Conservation (phyloP, 2,113 vertebrate species). For the Neolamprologus modestus region DNA sequence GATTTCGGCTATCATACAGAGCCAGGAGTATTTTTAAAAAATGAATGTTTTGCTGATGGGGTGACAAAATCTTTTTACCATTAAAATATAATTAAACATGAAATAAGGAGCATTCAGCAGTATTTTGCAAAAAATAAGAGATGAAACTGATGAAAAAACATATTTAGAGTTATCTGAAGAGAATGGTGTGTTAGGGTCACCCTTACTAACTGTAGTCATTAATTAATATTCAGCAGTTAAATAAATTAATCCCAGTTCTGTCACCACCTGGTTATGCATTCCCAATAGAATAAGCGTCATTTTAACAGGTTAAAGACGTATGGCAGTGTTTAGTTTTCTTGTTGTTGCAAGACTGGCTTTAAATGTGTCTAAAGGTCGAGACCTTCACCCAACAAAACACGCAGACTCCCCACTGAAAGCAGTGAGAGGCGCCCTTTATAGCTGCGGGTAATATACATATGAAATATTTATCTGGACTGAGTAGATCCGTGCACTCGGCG, state of each 20-base stretch:
- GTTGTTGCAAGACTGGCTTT: neutral
- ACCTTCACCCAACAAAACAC: neutral
- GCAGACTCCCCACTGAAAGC: neutral
- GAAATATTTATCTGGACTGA: slow-evolving; percentile 49
- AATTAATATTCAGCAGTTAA: neutral
- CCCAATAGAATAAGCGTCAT: neutral
- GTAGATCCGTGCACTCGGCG: slow-evolving; percentile 4
- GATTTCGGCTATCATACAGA: fast-evolving
- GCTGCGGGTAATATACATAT: neutral
- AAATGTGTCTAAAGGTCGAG: neutral
- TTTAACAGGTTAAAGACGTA: neutral
- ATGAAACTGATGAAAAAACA: neutral
- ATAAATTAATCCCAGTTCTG: neutral
- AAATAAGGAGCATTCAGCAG: neutral
- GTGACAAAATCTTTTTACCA: neutral
- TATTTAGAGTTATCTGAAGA: neutral
- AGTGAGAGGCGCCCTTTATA: slow-evolving; percentile 2
- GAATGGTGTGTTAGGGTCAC: neutral
- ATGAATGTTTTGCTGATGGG: fast-evolving
- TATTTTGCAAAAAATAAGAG: neutral
- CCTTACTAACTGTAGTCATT: neutral
- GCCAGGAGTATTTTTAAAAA: neutral
- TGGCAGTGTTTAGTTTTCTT: neutral
- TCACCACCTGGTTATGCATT: fast-evolving
- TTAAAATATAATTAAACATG: neutral